Evolutionary conservation across 2,113 vertebrate genomes (phyloP).

Genomic region (Lutjanus erythropterus): DNA sequence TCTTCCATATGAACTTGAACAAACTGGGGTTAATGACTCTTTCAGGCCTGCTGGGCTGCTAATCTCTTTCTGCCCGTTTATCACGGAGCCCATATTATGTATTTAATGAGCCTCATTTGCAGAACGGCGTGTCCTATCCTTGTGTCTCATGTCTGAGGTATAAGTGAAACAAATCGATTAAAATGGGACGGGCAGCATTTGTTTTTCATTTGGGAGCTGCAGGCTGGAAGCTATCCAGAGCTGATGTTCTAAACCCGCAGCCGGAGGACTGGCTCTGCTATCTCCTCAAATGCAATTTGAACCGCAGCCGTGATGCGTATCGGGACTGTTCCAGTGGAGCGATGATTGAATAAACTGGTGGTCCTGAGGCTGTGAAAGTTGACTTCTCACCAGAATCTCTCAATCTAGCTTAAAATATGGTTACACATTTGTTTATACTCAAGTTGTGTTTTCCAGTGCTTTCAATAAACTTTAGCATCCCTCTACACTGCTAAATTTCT

Average conservation of each 20-base stretch:
- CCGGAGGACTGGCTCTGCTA: not conserved
- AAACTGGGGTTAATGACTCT: slow-evolving; percentile 41
- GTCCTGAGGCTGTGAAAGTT: slow-evolving; percentile 5
- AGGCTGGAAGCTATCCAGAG: slow-evolving; percentile 43
- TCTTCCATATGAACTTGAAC: slow-evolving; percentile 12
- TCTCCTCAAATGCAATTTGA: slow-evolving; percentile 7
- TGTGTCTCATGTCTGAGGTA: slow-evolving; percentile 34
- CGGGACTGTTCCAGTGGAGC: not conserved
- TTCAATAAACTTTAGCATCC: not conserved
- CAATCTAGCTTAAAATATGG: not conserved
- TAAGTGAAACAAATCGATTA: not conserved
- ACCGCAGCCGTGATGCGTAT: slow-evolving; percentile 9
- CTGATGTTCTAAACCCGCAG: slow-evolving; percentile 28
- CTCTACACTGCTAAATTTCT: not conserved
- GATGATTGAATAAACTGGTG: not conserved
- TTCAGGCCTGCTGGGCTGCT: slow-evolving; percentile 12
- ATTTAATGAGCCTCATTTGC: slow-evolving; percentile 30
- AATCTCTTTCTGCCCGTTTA: slow-evolving; percentile 25
- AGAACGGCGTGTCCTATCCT: slow-evolving; percentile 17
- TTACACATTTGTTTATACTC: not conserved
- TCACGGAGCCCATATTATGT: not conserved
- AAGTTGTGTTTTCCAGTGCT: not conserved
- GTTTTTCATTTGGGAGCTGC: slow-evolving; percentile 62
- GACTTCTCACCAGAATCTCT: slow-evolving; percentile 1
- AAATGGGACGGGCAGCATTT: slow-evolving; percentile 48